These are phyloP conservation scores for Gyps fulvus DNA, from an alignment of 2,113 vertebrate genomes.

Conservation along the genomic window DNA sequence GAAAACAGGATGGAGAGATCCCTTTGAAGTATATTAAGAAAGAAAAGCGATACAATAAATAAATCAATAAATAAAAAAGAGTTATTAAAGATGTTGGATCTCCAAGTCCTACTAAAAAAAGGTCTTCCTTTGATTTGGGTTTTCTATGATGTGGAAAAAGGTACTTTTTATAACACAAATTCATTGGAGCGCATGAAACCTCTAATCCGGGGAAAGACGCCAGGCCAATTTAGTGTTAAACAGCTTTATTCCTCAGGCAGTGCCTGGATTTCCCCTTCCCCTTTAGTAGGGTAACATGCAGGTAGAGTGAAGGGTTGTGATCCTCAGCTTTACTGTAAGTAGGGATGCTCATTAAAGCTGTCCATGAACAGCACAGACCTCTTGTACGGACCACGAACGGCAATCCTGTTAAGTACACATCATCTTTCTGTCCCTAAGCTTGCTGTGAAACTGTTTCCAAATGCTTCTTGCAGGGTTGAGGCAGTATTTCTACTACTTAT, in stretches of 20 bases:
- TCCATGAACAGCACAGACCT: background rate
- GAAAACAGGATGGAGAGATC: background rate
- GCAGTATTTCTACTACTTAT: background rate
- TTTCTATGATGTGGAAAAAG: background rate
- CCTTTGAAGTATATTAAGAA: background rate
- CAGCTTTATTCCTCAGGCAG: background rate
- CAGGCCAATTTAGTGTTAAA: background rate
- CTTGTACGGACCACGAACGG: rapidly evolving
- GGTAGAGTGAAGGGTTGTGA: background rate
- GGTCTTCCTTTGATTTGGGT: background rate
- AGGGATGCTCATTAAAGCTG: background rate
- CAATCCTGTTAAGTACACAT: background rate
- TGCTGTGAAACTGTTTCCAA: background rate
- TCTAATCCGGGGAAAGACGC: background rate
- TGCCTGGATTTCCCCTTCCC: background rate
- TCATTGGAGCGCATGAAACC: background rate
- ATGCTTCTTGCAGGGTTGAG: background rate
- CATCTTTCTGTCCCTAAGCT: background rate
- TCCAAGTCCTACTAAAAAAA: background rate
- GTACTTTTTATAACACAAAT: background rate
- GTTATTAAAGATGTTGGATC: background rate
- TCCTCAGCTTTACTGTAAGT: background rate
- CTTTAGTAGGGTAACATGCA: background rate
- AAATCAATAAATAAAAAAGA: background rate
- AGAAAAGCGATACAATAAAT: background rate